Evolutionary conservation across 2,797 vertebrate genomes (phyloP), one percentile per base, ranked within the genome.

Genomic region (Argyrosomus regius): DNA sequence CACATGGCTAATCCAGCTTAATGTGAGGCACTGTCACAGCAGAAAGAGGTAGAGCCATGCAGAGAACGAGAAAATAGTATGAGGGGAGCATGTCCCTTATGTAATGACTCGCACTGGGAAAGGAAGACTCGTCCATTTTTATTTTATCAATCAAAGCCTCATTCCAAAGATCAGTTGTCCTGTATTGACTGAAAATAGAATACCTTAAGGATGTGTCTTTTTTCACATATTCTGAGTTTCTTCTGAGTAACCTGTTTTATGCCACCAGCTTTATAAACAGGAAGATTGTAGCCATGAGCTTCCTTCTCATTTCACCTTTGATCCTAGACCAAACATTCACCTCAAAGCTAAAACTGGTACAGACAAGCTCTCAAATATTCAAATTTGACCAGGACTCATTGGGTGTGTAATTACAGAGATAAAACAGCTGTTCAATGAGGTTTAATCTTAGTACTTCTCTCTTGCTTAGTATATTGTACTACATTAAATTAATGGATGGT

Each of bases 1-100:
- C 60, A 45, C 24, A 62, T 18, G n/a, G 64, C 52, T 87, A 84
- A 90, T 83, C 75, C 68, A 71, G 31, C 16, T 82, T 65, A 78
- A 3, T 58, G 58, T 68, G 72, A 85, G 56, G 24, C 80, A 81
- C 60, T 70, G 68, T 71, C 28, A 78, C 58, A 68, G 59, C 41
- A 53, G 39, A 62, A 65, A 60, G 45, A 48, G 7, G 3, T 1
- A 22, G 35, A 39, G 28, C n/a, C 7, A 16, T 1, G 11, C 22
- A 54, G 31, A 57, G n/a, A 71, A 46, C 7, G 22, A 67, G 50
- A 78, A 72, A 56, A 67, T 10, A 18, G 58, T 28, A 70, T 3
- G 43, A 45, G 12, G 10, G 68, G 3, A 60, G 12, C 13, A 26
- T 43, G n/a, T 22, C 58, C 24, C 11, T 26, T 43, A 65, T 24